Percentiles rank a stretch among this genome's conserved stretches.
phyloP scores from a whole-genome alignment of 2,113 vertebrate species.

The Tenebrosternarchus preto region DNA sequence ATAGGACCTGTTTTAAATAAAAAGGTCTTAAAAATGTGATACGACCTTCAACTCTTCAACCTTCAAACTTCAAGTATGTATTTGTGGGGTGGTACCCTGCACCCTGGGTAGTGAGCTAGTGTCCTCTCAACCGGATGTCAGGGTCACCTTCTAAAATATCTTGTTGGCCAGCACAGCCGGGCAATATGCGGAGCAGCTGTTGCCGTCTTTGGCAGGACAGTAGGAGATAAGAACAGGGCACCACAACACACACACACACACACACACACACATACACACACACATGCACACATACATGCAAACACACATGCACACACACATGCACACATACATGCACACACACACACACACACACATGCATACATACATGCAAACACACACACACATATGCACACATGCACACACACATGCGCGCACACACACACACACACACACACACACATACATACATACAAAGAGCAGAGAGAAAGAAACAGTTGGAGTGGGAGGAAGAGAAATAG shows the following conservation, averaged over 20 bases:
- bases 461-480: neutral
- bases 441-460: no score
- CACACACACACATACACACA: neutral
- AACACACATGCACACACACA: no score
- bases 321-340: no score
- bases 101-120: neutral
- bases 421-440: no score
- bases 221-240: neutral
- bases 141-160: conserved; percentile 4
- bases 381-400: neutral
- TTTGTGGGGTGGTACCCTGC: neutral
- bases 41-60: conserved; percentile 18
- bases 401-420: neutral
- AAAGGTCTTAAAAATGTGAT: conserved; percentile 1
- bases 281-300: no score
- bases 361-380: neutral
- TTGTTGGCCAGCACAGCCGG: neutral
- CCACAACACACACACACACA: neutral
- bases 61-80: no score
- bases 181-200: neutral
- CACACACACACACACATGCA: no score
- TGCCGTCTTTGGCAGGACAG: conserved; percentile 28
- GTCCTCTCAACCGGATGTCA: neutral
- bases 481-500: neutral
- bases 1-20: neutral